Evolutionary conservation across 2,888 invertebrate genomes (phyloP).

Genomic region (Hypomecis punctinalis): DNA sequence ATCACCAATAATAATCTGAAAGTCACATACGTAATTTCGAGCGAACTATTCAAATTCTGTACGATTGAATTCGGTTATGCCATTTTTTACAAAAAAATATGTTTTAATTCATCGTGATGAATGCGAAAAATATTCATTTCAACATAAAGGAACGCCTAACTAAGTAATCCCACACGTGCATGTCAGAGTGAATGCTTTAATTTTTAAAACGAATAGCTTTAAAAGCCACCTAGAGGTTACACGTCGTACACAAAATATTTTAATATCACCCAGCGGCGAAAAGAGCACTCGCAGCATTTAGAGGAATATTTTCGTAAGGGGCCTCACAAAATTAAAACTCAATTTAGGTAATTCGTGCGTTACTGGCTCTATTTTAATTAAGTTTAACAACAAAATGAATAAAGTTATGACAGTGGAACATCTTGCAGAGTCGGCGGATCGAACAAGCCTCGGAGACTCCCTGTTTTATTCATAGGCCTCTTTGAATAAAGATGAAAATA

Average conservation of each 20-base stretch:
- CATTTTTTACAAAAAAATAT: too few species aligned
- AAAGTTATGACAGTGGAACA: constrained; percentile 63
- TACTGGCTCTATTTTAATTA: constrained; percentile 65
- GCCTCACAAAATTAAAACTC: constrained; percentile 7
- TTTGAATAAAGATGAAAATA: constrained; percentile 85
- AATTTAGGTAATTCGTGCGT: constrained; percentile 28
- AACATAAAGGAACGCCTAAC: too few species aligned
- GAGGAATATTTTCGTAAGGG: constrained; percentile 13
- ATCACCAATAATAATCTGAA: too few species aligned
- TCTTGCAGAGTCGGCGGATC: constrained; percentile 62
- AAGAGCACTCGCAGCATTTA: constrained; percentile 8
- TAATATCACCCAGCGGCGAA: constrained; percentile 12
- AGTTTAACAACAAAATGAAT: constrained; percentile 72
- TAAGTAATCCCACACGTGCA: too few species aligned
- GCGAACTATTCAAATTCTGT: too few species aligned
- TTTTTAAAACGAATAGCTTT: background rate
- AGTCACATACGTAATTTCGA: too few species aligned
- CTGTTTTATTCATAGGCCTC: constrained; percentile 81
- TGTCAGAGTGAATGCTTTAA: background rate
- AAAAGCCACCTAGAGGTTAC: constrained; percentile 1
- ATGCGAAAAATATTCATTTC: too few species aligned
- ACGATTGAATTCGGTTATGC: too few species aligned
- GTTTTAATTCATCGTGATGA: too few species aligned
- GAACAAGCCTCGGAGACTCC: constrained; percentile 37
- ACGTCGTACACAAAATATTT: constrained; percentile 13